Evolutionary conservation across 2,888 invertebrate genomes (phyloP), one percentile per base, ranked within the genome.

Genomic region (Poecilobothrus nobilitatus): DNA sequence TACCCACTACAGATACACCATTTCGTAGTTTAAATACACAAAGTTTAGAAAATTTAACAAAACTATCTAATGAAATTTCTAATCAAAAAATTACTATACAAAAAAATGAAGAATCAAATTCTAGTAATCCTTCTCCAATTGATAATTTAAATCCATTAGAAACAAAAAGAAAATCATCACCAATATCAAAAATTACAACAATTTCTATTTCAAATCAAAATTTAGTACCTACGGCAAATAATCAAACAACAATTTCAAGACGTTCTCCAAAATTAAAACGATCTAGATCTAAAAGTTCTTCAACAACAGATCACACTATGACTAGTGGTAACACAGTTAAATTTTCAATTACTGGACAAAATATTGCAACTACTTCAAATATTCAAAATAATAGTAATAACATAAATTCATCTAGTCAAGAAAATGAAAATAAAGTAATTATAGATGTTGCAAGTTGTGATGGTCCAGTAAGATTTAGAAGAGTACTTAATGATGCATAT

Each of bases 401-500:
- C 7, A 2, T 41, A 8, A 41, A 41, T 41, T 41, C 65, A 65
- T 68, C n/a, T 68, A 44, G 12, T 34, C 71, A 67, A 65, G 67
- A 71, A 21, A 69, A 69, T 53, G 72, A 71, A 21, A 75, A 76
- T 72, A 87, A 86, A 77, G 87, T 91, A 0, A 88, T 94, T 1
- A 83, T 92, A 71, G 94, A 95, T 80, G 87, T 94, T n/a, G 95
- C 94, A 0, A 93, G 91, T 72, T 95, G 95, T 80, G 95, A 95
- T 80, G 95, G 95, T 0, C 95, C 95, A 0, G 94, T 95, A 0
- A 85, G 90, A 34, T 91, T 95, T 81, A 91, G 92, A 75, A 85
- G 94, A 2, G 92, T 95, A 3, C 83, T 93, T 2, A 95, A 95
- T 83, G 88, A 87, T 67, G 91, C 92, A 70, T 95, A 93, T 83